These are phyloP conservation scores for Monarcha castaneiventris DNA, from an alignment of 2,113 vertebrate species.

Conservation along the genomic window DNA sequence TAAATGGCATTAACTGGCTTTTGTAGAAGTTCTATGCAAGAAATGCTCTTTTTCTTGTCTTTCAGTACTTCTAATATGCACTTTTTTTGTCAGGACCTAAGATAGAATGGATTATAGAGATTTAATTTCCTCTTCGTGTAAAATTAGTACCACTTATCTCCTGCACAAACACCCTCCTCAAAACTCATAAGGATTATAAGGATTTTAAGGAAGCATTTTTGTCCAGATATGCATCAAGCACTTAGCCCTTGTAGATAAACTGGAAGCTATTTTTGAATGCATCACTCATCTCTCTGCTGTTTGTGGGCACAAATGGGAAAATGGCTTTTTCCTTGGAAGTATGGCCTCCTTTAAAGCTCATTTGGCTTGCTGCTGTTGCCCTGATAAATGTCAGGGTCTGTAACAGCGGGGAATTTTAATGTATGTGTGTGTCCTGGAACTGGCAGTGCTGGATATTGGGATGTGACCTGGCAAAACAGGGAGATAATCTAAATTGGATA, in stretches of 20 bases:
- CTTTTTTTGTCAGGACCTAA: background rate
- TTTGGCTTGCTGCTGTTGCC: background rate
- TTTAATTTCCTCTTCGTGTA: background rate
- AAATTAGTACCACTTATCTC: conserved; percentile 1
- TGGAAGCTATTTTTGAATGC: background rate
- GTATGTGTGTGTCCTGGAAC: background rate
- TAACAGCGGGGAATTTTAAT: background rate
- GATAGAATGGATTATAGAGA: background rate
- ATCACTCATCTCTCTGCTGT: background rate
- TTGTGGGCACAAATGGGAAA: background rate
- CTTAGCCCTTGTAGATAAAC: background rate
- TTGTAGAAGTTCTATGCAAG: background rate
- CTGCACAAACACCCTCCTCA: background rate
- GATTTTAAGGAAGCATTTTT: background rate
- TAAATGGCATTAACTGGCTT: background rate
- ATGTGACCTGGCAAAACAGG: background rate
- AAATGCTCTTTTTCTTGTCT: background rate
- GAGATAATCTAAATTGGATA: background rate
- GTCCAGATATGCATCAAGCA: background rate
- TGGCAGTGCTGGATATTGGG: background rate
- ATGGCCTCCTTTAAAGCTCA: background rate
- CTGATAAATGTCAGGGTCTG: background rate
- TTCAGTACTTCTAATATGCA: background rate
- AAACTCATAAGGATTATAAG: background rate
- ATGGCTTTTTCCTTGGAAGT: background rate